Percentiles rank a stretch among this genome's conserved stretches.
Conservation (phyloP, 2,888 invertebrate species). For the Lysandra bellargus region DNA sequence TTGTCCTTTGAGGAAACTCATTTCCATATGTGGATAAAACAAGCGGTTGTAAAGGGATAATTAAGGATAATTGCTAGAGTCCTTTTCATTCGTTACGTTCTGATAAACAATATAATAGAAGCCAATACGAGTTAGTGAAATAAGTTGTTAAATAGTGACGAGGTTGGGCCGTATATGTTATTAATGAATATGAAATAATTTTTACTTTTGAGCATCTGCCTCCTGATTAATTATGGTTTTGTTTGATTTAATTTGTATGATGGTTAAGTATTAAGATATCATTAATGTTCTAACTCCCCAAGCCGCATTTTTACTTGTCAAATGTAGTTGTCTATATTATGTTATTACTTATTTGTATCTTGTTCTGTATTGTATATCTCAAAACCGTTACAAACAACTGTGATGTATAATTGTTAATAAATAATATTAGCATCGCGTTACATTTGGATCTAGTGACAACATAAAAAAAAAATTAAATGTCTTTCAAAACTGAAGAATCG, state of each 20-base stretch:
- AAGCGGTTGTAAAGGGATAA: conserved; percentile 29
- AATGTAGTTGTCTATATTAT: conserved; percentile 47
- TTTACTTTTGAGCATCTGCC: too few relatives aligned
- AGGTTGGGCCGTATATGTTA: too few relatives aligned
- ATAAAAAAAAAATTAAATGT: too few relatives aligned
- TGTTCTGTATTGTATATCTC: conserved; percentile 61
- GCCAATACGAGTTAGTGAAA: not conserved
- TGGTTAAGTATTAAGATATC: too few relatives aligned
- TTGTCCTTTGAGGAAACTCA: conserved; percentile 31
- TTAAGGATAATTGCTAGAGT: conserved; percentile 23
- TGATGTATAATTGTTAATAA: conserved; percentile 40
- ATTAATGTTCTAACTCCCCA: conserved; percentile 31
- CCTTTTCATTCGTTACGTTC: conserved; percentile 7
- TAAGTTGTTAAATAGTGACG: not conserved
- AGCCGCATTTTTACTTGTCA: conserved; percentile 70
- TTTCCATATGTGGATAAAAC: conserved; percentile 30
- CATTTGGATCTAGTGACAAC: not conserved
- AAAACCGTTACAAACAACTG: conserved; percentile 49
- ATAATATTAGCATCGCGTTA: conserved; percentile 35
- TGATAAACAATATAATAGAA: conserved; percentile 4
- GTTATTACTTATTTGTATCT: conserved; percentile 49
- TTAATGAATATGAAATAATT: not conserved
- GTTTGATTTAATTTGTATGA: too few relatives aligned
- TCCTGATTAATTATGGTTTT: too few relatives aligned
- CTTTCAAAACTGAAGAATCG: too few relatives aligned